Evolutionary conservation across 2,113 vertebrate genomes (phyloP).

Genomic region (Struthidea cinerea): DNA sequence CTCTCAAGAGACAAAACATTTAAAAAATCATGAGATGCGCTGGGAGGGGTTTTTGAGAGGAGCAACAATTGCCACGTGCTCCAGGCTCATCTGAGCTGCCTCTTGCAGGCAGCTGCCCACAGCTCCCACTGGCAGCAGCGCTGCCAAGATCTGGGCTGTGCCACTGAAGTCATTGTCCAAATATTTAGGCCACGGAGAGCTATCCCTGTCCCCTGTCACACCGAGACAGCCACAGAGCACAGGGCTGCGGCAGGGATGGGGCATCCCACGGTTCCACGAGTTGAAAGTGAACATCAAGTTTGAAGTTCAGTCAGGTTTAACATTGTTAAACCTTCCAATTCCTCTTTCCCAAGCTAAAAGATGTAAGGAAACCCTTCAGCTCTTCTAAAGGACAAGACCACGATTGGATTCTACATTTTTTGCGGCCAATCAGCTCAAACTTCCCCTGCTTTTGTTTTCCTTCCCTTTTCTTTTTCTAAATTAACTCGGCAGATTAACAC

Average conservation of each 20-base stretch:
- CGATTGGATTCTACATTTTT: neutral
- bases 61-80: neutral
- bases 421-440: neutral
- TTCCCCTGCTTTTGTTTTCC: too few species aligned
- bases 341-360: neutral
- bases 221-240: neutral
- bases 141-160: neutral
- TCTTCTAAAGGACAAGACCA: neutral
- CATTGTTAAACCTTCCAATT: neutral
- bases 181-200: constrained; percentile 25
- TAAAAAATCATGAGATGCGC: rapidly evolving
- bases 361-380: neutral
- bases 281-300: neutral
- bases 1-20: neutral
- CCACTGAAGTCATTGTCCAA: constrained; percentile 36
- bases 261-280: neutral
- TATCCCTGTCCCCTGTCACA: neutral
- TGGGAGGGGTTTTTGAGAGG: neutral
- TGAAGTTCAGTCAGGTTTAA: neutral
- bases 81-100: neutral
- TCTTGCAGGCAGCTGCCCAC: neutral
- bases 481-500: neutral
- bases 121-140: neutral
- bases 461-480: neutral
- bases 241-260: neutral